Evolutionary conservation across 2,797 vertebrate genomes (phyloP).

Genomic region (Coccyzus lansbergi): DNA sequence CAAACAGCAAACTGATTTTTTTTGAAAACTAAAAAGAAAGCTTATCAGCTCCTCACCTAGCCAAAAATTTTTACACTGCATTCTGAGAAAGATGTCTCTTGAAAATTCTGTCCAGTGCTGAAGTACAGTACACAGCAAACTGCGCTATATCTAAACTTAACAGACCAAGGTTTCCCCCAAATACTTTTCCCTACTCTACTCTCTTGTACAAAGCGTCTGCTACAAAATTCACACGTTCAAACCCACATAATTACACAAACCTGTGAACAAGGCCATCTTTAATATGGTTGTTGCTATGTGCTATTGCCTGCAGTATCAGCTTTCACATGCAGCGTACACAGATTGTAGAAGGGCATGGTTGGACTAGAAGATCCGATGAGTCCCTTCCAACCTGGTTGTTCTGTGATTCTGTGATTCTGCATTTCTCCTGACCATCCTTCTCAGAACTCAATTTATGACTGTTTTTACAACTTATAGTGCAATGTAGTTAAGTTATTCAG

Average conservation of each 20-base stretch:
- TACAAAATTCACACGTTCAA: conserved; percentile 51
- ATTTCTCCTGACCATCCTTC: conserved; percentile 47
- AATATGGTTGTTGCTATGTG: conserved; percentile 8
- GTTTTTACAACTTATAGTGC: conserved; percentile 39
- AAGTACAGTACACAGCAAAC: conserved; percentile 29
- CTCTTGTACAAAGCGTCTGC: conserved; percentile 41
- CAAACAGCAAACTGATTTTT: not conserved
- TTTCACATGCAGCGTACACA: conserved; percentile 1
- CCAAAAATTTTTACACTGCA: not conserved
- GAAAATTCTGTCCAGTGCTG: not conserved
- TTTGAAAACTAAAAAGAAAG: not conserved
- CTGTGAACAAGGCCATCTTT: not conserved
- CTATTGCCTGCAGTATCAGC: conserved; percentile 12
- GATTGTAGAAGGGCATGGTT: conserved; percentile 19
- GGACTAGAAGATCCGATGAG: no score
- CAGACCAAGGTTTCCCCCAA: not conserved
- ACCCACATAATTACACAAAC: conserved; percentile 34
- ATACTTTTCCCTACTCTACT: conserved; percentile 15
- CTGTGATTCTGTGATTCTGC: no score
- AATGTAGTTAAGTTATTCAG: conserved; percentile 25
- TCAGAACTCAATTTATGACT: conserved; percentile 27
- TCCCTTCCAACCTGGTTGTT: no score
- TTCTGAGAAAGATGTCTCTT: not conserved
- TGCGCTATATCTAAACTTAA: conserved; percentile 8
- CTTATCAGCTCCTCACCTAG: not conserved